Base-by-base conservation (phyloP, 2,113 vertebrate genomes). In the Sturnus vulgaris region DNA sequence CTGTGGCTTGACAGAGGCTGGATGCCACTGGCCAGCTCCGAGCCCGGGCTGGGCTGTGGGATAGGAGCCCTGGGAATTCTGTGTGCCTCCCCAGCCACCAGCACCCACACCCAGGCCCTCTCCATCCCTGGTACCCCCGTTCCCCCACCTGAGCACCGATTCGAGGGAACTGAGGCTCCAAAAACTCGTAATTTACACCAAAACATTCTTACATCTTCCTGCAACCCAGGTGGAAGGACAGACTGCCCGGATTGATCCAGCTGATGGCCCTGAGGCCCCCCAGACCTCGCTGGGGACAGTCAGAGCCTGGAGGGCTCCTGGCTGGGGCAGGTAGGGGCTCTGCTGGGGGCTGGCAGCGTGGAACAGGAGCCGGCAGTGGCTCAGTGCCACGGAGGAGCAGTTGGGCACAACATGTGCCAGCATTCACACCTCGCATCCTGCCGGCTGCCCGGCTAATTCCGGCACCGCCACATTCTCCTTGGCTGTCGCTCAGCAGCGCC, bases 31-130 rank as follows among this genome's bases (percentile, higher is more conserved):
- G 2, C 17, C 1, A 8, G 71, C 66, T 85, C 39, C 5, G 1
- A 7, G 4, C 7, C 12, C 0, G 0, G 8, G 9, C 0, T 2
- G 1, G 25, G 42, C 91, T 21, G 11, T 3, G 21, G 65, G 47
- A 16, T 1, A 3, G 60, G 64, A 75, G 20, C 44, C 9, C 15
- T 0, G 1, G 25, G 56, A 47, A 7, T 35, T 55, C 42, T 2
- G 4, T 9, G 4, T 18, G 25, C 24, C 4, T 5, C 35, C 46
- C 4, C 83, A 30, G 31, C 11, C 70, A 65, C 39, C 76, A 60
- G 92, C 83, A 39, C 37, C 55, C 64, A 25, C 15, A 47, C 1
- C 33, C 14, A 7, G 20, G 12, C 13, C 37, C 17, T 21, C 12
- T 35, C 2, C 1, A 15, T 5, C 15, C 22, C n/a, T 2, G 18